Conservation (phyloP, 1,140 invertebrate species). For the Dreissena rostriformis region DNA sequence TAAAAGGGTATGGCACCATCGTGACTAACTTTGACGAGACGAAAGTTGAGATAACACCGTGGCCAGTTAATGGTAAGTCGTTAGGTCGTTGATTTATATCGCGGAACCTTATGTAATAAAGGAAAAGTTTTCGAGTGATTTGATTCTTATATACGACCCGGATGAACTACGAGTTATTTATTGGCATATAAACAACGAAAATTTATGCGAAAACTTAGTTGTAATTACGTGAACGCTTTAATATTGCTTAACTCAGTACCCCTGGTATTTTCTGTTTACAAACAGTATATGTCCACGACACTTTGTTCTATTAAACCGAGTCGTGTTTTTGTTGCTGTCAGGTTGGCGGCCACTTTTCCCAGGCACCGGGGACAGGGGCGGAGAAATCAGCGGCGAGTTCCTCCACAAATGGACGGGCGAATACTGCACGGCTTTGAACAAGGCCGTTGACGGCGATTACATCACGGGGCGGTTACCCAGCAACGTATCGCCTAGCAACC, state of each 20-base stretch:
- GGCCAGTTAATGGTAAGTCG: slow-evolving; percentile 54
- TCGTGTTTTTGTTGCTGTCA: background rate
- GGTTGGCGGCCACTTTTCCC: slow-evolving; percentile 57
- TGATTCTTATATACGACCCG: background rate
- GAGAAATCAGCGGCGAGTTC: slow-evolving; percentile 56
- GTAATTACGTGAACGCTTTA: no score
- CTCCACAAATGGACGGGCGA: slow-evolving; percentile 58
- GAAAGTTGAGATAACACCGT: slow-evolving; percentile 62
- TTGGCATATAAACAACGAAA: background rate
- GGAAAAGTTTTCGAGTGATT: background rate
- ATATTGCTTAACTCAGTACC: no score
- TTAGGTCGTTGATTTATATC: background rate
- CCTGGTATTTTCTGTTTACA: no score
- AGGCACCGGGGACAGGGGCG: slow-evolving; percentile 46
- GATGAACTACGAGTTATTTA: background rate
- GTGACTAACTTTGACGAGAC: slow-evolving; percentile 54
- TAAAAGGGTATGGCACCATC: slow-evolving; percentile 61
- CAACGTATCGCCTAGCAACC: slow-evolving; percentile 46
- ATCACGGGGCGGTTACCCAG: slow-evolving; percentile 54
- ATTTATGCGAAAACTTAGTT: no score
- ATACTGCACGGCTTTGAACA: slow-evolving; percentile 52
- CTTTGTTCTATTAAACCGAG: no score
- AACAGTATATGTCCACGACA: no score
- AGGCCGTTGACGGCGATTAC: slow-evolving; percentile 56
- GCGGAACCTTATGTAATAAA: background rate